A percentile compares a stretch with the other conserved stretches of the same genome.
These are phyloP conservation scores for Ramphastos sulfuratus DNA, from an alignment of 2,113 vertebrate genomes.

Conservation along the genomic window DNA sequence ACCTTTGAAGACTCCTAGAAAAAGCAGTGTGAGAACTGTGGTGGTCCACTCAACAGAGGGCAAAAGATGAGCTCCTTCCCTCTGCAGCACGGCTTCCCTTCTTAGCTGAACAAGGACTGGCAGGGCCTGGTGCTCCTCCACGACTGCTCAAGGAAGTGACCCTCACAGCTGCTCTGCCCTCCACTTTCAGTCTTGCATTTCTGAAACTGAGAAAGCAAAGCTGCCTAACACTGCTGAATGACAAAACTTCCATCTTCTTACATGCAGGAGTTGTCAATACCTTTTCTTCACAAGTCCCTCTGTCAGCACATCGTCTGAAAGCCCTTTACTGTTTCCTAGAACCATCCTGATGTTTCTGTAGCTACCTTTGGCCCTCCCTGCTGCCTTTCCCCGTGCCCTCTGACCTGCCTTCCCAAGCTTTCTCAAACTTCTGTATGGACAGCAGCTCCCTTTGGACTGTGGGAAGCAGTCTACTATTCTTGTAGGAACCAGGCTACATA, in stretches of 20 bases:
- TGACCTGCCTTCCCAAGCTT: neutral
- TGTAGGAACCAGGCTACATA: neutral
- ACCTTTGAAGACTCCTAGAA: neutral
- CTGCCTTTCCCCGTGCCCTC: neutral
- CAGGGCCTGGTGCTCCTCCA: neutral
- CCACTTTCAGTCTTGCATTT: neutral
- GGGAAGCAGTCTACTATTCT: neutral
- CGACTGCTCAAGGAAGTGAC: neutral
- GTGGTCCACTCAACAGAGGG: neutral
- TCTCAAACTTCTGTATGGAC: neutral
- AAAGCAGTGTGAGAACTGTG: neutral
- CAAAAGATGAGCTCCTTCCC: neutral
- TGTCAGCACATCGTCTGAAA: neutral
- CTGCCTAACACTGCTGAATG: neutral
- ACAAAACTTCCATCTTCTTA: neutral
- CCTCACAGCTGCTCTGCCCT: neutral
- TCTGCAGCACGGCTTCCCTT: neutral
- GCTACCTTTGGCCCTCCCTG: neutral
- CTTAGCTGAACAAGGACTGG: neutral
- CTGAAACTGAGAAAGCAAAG: neutral
- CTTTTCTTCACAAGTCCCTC: neutral
- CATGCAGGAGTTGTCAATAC: fast-evolving
- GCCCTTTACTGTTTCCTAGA: neutral
- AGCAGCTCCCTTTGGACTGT: neutral
- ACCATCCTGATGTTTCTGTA: neutral